These are phyloP conservation scores for Platysternon megacephalum DNA, from an alignment of 2,113 vertebrate genomes.

Conservation along the genomic window DNA sequence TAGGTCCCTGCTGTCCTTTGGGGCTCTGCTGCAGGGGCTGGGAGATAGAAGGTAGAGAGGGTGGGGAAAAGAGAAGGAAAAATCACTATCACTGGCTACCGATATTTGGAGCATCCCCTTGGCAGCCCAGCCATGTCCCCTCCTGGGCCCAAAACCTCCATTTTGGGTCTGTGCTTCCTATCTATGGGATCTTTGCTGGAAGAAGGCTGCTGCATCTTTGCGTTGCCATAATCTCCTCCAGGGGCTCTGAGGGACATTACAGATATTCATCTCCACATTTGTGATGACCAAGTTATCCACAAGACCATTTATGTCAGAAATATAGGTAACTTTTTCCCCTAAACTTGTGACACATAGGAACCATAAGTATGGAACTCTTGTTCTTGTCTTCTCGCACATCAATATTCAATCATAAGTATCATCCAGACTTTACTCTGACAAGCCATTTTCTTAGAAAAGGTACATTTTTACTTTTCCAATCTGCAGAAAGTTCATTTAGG, in stretches of 20 bases:
- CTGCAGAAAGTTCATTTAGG: constrained; percentile 35
- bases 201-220: background rate
- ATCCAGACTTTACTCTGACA: background rate
- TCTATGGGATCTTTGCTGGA: background rate
- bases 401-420: background rate
- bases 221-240: background rate
- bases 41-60: background rate
- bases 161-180: background rate
- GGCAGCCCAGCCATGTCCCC: background rate
- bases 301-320: background rate
- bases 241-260: background rate
- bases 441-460: background rate
- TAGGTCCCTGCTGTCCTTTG: background rate
- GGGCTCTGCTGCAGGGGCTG: background rate
- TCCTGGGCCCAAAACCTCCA: background rate
- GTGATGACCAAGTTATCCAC: background rate
- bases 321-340: background rate
- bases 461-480: background rate
- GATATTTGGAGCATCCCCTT: background rate
- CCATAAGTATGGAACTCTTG: background rate
- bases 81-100: background rate
- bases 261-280: background rate
- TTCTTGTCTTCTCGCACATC: background rate
- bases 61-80: background rate
- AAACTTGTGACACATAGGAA: background rate